These are phyloP conservation scores for Agonopterix subpropinquella DNA, from an alignment of 2,888 invertebrate species.

Conservation along the genomic window DNA sequence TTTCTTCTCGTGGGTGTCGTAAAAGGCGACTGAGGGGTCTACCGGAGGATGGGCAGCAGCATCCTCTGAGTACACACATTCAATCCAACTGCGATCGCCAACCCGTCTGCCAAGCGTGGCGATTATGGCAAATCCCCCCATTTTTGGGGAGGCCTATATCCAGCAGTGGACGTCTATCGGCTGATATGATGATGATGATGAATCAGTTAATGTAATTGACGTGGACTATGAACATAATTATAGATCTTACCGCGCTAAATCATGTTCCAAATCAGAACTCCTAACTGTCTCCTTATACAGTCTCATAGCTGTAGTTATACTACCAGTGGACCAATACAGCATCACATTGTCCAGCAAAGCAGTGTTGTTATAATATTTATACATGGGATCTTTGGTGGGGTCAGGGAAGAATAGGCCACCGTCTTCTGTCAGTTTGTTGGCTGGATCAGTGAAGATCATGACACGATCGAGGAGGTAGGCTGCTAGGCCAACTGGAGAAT, in stretches of 20 bases:
- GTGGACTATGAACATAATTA: no score
- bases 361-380: constrained; percentile 28
- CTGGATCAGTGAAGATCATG: constrained; percentile 78
- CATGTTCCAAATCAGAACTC: constrained; percentile 33
- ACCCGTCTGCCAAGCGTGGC: no score
- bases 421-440: constrained; percentile 66
- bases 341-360: constrained; percentile 71
- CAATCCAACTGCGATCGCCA: no score
- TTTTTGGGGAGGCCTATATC: no score
- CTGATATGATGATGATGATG: no score
- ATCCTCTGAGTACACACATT: no score
- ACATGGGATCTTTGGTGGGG: constrained; percentile 12
- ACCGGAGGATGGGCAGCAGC: no score
- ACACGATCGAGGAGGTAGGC: constrained; percentile 93
- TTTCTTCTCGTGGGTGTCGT: no score
- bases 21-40: no score
- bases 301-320: constrained; percentile 64
- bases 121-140: no score
- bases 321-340: constrained; percentile 71
- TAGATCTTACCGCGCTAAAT: constrained; percentile 50
- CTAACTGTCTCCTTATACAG: constrained; percentile 78
- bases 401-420: constrained; percentile 73
- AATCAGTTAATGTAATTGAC: no score
- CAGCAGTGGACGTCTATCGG: no score
- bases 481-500: constrained; percentile 89